Conservation (phyloP, 2,113 vertebrate species). For the Pseudolaguvia tuberculata region DNA sequence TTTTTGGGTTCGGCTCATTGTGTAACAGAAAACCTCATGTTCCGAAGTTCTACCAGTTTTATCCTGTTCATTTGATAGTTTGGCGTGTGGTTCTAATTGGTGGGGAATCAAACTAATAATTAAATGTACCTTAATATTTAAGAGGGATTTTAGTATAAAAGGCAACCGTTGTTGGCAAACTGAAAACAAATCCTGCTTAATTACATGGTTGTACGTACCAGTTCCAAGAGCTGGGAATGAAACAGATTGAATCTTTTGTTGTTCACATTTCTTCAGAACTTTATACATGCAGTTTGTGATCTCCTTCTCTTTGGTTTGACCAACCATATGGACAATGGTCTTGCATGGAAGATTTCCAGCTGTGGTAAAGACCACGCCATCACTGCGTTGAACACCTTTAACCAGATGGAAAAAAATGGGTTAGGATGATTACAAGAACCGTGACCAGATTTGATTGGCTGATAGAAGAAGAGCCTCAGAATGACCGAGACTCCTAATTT, state of each 20-base stretch:
- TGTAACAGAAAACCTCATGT: no score
- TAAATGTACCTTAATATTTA: no score
- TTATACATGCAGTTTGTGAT: slow-evolving; percentile 52
- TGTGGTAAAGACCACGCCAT: slow-evolving; percentile 54
- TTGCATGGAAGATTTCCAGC: slow-evolving; percentile 54
- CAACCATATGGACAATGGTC: slow-evolving; percentile 59
- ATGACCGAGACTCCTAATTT: no score
- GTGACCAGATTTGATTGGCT: not conserved
- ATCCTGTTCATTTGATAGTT: no score
- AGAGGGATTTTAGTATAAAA: no score
- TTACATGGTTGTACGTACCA: slow-evolving; percentile 44
- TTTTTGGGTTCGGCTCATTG: no score
- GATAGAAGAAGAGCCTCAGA: not conserved
- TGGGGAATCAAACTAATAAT: no score
- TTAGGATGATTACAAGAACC: not conserved
- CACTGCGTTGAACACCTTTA: slow-evolving; percentile 48
- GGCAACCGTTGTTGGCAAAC: not conserved
- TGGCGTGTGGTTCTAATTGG: no score
- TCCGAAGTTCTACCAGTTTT: no score
- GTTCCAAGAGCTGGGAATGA: slow-evolving; percentile 60
- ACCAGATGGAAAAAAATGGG: not conserved
- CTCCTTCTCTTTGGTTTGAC: slow-evolving; percentile 45
- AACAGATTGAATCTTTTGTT: slow-evolving; percentile 53
- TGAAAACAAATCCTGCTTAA: no score
- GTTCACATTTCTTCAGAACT: slow-evolving; percentile 52